These are phyloP conservation scores for Sarotherodon lohbergeri DNA, from an alignment of 2,113 vertebrate species.

Conservation along the genomic window DNA sequence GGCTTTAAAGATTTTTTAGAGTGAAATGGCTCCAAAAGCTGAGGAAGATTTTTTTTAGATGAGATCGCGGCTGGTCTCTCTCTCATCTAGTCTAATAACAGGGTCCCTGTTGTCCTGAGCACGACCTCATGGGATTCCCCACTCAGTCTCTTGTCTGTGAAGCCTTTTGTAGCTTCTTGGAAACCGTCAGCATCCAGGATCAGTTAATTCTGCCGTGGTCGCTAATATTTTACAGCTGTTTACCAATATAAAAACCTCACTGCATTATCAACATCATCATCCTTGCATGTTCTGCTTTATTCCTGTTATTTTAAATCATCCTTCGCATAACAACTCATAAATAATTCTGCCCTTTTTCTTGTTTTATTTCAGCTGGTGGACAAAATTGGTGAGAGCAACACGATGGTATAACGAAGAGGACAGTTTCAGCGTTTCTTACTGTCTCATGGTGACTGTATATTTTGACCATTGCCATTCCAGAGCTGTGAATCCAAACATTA, in stretches of 20 bases:
- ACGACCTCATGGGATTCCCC: neutral
- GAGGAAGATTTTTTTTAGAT: neutral
- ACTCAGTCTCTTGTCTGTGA: neutral
- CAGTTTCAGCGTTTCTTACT: conserved; percentile 1
- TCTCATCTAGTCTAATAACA: neutral
- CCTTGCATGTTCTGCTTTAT: neutral
- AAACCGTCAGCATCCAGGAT: neutral
- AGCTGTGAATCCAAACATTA: conserved; percentile 30
- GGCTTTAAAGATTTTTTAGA: neutral
- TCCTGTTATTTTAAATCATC: neutral
- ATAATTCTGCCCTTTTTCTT: neutral
- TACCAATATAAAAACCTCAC: neutral
- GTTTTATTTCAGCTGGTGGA: conserved; percentile 84
- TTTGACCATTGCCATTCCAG: no score
- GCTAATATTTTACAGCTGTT: neutral
- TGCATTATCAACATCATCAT: neutral
- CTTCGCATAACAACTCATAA: neutral
- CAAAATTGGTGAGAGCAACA: conserved; percentile 96
- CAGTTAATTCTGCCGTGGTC: neutral
- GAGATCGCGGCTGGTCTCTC: neutral
- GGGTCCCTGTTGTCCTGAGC: neutral
- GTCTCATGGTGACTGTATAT: conserved; percentile 18
- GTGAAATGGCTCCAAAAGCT: neutral
- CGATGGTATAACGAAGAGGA: conserved; percentile 86
- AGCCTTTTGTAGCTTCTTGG: neutral